Evolutionary conservation across 2,888 invertebrate genomes (phyloP).

Genomic region (Parelbella ahira): DNA sequence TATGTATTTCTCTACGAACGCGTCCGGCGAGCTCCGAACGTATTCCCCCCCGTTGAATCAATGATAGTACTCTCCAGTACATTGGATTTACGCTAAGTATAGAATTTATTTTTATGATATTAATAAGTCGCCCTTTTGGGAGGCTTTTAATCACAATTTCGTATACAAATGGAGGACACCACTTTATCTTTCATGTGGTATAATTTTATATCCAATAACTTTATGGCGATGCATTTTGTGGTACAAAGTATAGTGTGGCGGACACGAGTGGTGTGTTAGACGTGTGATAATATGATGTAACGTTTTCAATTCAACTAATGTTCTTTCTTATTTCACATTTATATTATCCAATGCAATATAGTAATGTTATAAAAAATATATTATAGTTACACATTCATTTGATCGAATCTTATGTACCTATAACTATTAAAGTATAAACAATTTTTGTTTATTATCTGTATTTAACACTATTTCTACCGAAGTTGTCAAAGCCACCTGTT

Average conservation of each 20-base stretch:
- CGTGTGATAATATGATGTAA: conserved; percentile 32
- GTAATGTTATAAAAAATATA: too few species aligned
- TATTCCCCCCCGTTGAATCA: conserved; percentile 42
- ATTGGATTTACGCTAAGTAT: conserved; percentile 45
- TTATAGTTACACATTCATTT: too few species aligned
- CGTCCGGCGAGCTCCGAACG: conserved; percentile 45
- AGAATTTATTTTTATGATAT: conserved; percentile 59
- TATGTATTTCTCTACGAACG: conserved; percentile 36
- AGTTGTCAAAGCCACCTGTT: too few species aligned
- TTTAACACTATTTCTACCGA: too few species aligned
- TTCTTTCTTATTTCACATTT: too few species aligned
- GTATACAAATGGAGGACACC: conserved; percentile 24
- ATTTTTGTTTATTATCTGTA: too few species aligned
- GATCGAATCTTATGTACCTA: too few species aligned
- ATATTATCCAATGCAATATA: too few species aligned
- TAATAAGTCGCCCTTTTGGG: conserved; percentile 27
- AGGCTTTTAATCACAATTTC: conserved; percentile 18
- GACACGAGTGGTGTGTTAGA: conserved; percentile 15
- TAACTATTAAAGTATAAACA: too few species aligned
- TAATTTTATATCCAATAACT: conserved; percentile 48
- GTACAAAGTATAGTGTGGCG: conserved; percentile 57
- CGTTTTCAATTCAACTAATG: too few species aligned
- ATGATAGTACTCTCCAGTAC: conserved; percentile 27
- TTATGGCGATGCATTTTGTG: conserved; percentile 54
- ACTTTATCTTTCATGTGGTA: conserved; percentile 27